Evolutionary conservation across 1,140 invertebrate genomes (phyloP).

Genomic region (Ridgeia piscesae): DNA sequence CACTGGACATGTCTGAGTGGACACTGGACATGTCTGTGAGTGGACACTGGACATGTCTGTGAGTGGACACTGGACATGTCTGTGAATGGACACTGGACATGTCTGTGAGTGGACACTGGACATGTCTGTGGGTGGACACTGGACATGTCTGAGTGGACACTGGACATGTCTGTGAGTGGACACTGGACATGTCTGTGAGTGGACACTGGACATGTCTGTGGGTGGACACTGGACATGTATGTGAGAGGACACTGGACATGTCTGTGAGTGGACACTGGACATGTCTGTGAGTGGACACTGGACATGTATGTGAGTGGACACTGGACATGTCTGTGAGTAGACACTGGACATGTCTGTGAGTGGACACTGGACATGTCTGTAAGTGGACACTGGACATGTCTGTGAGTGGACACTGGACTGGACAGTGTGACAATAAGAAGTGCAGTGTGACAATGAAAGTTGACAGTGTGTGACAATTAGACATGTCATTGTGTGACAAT

Average conservation of each 20-base stretch:
- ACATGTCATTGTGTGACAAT: no score
- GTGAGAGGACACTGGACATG: constrained; percentile 52
- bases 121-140: neutral
- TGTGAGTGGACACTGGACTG: no score
- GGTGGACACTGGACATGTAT: no score
- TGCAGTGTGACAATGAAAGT: no score
- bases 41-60: constrained; percentile 47
- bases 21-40: neutral
- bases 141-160: no score
- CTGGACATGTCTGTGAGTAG: neutral
- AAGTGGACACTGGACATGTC: neutral
- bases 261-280: neutral
- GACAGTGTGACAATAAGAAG: neutral
- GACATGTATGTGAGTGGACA: constrained; percentile 62
- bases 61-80: constrained; percentile 33
- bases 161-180: no score
- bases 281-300: no score
- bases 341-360: constrained; percentile 51
- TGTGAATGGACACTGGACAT: neutral
- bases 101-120: constrained; percentile 53
- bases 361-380: constrained; percentile 21
- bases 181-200: neutral
- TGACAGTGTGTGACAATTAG: neutral
- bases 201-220: neutral
- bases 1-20: constrained; percentile 44